phyloP scores from a whole-genome alignment of 2,888 invertebrate genomes.

The Macrophya annulata region DNA sequence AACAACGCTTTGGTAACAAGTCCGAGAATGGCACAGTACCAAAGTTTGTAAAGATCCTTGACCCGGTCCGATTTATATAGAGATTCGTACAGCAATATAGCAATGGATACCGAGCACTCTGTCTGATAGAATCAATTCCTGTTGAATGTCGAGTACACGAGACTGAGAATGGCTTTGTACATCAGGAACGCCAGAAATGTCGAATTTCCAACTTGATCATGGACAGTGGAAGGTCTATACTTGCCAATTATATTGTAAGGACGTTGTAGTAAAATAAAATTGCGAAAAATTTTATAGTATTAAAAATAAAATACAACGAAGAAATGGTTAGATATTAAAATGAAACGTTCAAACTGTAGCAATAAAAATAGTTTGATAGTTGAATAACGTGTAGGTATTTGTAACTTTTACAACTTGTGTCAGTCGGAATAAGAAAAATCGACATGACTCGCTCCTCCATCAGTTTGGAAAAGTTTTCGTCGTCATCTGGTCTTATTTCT shows the following conservation, averaged over 20 bases:
- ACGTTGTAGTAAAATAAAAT: background rate
- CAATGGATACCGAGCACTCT: slow-evolving; percentile 38
- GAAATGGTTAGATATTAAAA: background rate
- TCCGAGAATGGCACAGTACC: slow-evolving; percentile 18
- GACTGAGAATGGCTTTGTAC: background rate
- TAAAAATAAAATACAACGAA: background rate
- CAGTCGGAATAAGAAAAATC: slow-evolving; percentile 1
- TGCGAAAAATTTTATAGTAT: background rate
- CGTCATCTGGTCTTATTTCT: slow-evolving; percentile 24
- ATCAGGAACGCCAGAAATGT: background rate
- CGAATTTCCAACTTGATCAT: background rate
- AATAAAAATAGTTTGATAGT: slow-evolving; percentile 31
- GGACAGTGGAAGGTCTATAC: background rate
- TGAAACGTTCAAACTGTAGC: background rate
- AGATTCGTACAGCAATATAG: background rate
- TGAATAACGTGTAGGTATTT: slow-evolving; percentile 6
- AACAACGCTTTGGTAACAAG: background rate
- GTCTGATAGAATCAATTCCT: slow-evolving; percentile 29
- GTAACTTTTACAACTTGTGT: background rate
- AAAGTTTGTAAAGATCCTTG: slow-evolving; percentile 37
- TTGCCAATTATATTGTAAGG: slow-evolving; percentile 6
- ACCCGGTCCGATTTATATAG: slow-evolving; percentile 30
- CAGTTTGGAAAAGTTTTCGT: slow-evolving; percentile 27
- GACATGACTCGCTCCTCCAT: background rate
- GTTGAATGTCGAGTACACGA: slow-evolving; percentile 9